A percentile compares a stretch with the other conserved stretches of the same genome.
Evolutionary conservation across 2,113 vertebrate genomes (phyloP).

Genomic region (Manacus vitellinus): DNA sequence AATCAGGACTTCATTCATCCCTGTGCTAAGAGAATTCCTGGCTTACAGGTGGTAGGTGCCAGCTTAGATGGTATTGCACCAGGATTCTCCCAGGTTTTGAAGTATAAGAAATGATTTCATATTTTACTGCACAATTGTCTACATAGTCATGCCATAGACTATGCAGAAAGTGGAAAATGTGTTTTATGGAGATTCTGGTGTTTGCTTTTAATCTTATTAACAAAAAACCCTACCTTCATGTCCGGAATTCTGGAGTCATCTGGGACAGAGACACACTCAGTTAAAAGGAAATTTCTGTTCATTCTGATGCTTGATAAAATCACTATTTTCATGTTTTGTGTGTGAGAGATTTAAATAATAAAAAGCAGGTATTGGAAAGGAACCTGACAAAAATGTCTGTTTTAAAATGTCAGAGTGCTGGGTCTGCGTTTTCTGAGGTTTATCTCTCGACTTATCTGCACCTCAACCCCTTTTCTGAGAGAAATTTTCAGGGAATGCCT

Average conservation of each 20-base stretch:
- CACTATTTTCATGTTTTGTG: neutral
- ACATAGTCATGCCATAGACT: accelerated
- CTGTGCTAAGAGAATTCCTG: neutral
- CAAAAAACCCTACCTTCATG: neutral
- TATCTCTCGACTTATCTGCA: neutral
- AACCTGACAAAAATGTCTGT: neutral
- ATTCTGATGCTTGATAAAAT: neutral
- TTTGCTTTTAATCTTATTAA: neutral
- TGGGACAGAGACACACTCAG: neutral
- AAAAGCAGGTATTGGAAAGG: neutral
- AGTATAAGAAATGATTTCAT: accelerated
- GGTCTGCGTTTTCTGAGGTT: neutral
- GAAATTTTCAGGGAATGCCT: neutral
- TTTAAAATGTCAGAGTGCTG: neutral
- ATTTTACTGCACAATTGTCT: neutral
- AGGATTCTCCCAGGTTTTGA: accelerated
- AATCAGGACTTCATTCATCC: accelerated
- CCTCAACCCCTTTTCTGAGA: neutral
- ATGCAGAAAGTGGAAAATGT: neutral
- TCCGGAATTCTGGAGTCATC: neutral
- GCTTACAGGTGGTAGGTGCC: neutral
- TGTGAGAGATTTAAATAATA: neutral
- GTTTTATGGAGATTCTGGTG: neutral
- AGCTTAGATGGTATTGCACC: accelerated
- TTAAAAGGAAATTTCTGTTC: neutral